Evolutionary conservation across 2,888 invertebrate species (phyloP), one percentile per base, ranked within the genome.

Genomic region (Ceraclea dissimilis): DNA sequence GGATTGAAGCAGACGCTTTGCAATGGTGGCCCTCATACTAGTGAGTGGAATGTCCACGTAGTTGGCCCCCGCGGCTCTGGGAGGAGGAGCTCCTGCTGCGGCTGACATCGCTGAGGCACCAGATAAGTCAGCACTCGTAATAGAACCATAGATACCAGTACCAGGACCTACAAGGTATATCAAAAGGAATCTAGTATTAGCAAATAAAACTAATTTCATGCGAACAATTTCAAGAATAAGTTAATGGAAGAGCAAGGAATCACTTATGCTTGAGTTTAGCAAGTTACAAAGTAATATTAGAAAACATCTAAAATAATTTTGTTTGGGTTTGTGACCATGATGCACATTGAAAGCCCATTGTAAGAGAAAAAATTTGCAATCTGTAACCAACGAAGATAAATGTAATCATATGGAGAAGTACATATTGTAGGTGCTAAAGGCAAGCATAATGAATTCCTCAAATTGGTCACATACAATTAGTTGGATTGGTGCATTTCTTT

Each of bases 21-120:
- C 97, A 68, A 97, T 96, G 26, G 90, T 86, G 62, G 82, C 82
- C 60, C 95, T 80, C 73, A 97, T 89, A 68, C 83, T 88, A 1
- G 89, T 82, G 31, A 95, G 79, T 0, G 93, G 91, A 60, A 92
- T 79, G 75, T 97, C 97, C 44, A 79, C 75, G 74, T 74, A 88
- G 33, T 75, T 69, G 51, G 80, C 76, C 5, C 78, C 79, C 2
- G 78, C 71, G 0, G 74, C 67, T 1, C 76, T 75, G 21, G 64
- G 61, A 4, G 70, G 65, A 2, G 67, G 58, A 2, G 67, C 60
- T 10, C 67, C 59, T 26, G 68, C 64, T 18, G 63, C 67, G 60
- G 63, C 66, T 60, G 63, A 66, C 17, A 76, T 73, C 50, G 64
- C 66, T 60, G 64, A 66, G 17, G 76, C 74, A 49, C 75, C 78